phyloP scores from a whole-genome alignment of 1,140 invertebrate species.

The Meloidogyne chitwoodi region DNA sequence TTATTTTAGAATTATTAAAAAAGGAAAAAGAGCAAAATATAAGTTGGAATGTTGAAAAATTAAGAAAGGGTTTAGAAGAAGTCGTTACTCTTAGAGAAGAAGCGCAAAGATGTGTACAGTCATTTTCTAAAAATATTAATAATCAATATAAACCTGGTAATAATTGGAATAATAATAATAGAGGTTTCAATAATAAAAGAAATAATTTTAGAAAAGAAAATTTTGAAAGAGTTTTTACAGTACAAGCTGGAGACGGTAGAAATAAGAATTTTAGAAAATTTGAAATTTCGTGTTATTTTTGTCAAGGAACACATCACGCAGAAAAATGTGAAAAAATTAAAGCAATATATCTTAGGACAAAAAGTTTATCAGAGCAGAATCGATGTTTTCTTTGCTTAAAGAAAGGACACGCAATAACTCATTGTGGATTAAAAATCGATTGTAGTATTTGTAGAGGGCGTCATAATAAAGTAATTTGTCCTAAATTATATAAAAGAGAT shows the following conservation, averaged over 20 bases:
- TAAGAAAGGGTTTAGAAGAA: not conserved
- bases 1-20: not conserved
- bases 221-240: no score
- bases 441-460: not conserved
- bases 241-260: no score
- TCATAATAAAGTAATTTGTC: constrained; percentile 2
- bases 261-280: not conserved
- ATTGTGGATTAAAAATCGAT: not conserved
- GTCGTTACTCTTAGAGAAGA: not conserved
- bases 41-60: not conserved
- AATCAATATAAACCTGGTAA: no score
- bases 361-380: not conserved
- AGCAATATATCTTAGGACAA: not conserved
- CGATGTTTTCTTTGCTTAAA: not conserved
- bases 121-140: not conserved
- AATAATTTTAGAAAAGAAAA: no score
- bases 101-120: not conserved
- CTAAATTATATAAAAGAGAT: not conserved
- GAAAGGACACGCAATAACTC: not conserved
- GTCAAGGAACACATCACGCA: not conserved
- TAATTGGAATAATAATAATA: not conserved
- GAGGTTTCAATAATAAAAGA: not conserved
- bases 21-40: not conserved
- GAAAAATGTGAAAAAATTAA: not conserved
- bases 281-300: not conserved